phyloP scores from a whole-genome alignment of 2,888 invertebrate species.

The Kuschelorhynchus macadamiae region DNA sequence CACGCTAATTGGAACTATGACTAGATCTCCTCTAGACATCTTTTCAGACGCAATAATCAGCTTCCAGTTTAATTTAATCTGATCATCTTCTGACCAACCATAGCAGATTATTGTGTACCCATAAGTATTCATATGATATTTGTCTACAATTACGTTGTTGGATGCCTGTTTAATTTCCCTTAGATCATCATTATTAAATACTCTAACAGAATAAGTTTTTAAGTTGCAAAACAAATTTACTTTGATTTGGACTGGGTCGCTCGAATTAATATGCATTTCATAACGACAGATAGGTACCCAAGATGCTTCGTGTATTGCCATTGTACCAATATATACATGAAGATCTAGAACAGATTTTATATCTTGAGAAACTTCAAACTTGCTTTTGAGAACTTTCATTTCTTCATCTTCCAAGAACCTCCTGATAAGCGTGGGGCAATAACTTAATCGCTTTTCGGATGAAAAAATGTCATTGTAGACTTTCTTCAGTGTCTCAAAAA shows the following conservation, averaged over 20 bases:
- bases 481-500: slow-evolving; percentile 57
- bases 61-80: slow-evolving; percentile 56
- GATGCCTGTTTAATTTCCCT: slow-evolving; percentile 58
- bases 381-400: slow-evolving; percentile 46
- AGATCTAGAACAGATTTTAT: slow-evolving; percentile 51
- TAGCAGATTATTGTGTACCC: slow-evolving; percentile 65
- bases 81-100: slow-evolving; percentile 56
- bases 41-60: slow-evolving; percentile 50
- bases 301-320: slow-evolving; percentile 29
- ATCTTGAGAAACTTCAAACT: slow-evolving; percentile 57
- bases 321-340: slow-evolving; percentile 51
- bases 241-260: slow-evolving; percentile 52
- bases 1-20: slow-evolving; percentile 20
- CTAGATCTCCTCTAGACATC: slow-evolving; percentile 35
- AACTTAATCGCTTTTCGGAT: slow-evolving; percentile 41
- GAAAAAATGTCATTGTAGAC: slow-evolving; percentile 59
- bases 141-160: slow-evolving; percentile 55
- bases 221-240: slow-evolving; percentile 59
- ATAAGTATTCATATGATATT: slow-evolving; percentile 57
- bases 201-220: slow-evolving; percentile 57
- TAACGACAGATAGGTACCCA: slow-evolving; percentile 61
- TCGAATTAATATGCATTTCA: slow-evolving; percentile 55
- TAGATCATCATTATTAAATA: slow-evolving; percentile 63
- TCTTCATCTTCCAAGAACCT: slow-evolving; percentile 53
- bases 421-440: slow-evolving; percentile 56